Evolutionary conservation across 2,113 vertebrate genomes (phyloP), one percentile per base, ranked within the genome.

Genomic region (Sorex fumeus): DNA sequence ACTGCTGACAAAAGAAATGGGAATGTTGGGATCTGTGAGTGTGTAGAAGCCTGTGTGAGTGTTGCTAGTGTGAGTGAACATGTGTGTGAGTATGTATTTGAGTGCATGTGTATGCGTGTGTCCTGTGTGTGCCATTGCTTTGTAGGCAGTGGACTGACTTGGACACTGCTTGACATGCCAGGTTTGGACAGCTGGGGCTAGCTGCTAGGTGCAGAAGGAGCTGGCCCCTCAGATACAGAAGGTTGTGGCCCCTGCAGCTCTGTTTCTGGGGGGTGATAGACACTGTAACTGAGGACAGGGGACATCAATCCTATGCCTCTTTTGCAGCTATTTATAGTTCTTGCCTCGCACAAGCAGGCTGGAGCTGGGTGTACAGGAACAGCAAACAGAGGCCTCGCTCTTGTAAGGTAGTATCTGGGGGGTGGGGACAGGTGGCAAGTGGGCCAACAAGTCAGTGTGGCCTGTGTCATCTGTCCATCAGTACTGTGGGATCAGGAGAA

Each of bases 1-100:
- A 67, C 12, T 60, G 34, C 45, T 64, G 60, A 1, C 18, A 18
- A 6, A 0, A 0, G 10, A 34, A n/a, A 23, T 30, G 5, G 8
- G 43, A 15, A 13, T 36, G 21, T 25, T 32, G 13, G 77, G 18
- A 19, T 25, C 4, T 8, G n/a, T 77, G 75, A 18, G 74, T 57
- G 75, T 60, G n/a, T 23, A 5, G 16, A n/a, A 6, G 23, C 3
- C 12, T 18, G 7, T 57, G 32, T 34, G n/a, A 15, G 32, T 36
- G 53, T 60, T 40, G 11, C 18, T 19, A 60, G 27, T 30, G 28
- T 30, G 28, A 66, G 64, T 11, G 64, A 28, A 28, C 64, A 66
- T 30, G 25, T 2, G 10, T 32, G 19, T 32, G 45, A 4, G 1
- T 1, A 27, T 30, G 72, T 77, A 3, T 76, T 27, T 50, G 27